Conservation (phyloP, 2,888 invertebrate genomes). For the Campoletis raptor region DNA sequence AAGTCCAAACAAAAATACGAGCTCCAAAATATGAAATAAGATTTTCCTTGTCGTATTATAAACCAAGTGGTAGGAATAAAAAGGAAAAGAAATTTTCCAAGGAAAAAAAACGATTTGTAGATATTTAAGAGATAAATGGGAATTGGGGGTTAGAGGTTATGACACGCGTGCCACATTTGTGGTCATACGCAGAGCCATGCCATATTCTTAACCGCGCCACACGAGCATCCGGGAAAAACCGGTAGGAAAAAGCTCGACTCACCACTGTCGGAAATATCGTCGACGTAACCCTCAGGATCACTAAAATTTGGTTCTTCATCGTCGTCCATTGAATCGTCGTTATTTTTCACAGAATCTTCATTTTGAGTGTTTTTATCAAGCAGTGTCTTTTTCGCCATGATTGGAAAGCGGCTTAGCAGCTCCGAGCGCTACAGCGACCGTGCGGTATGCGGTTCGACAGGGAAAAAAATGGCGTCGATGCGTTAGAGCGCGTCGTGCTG, state of each 20-base stretch:
- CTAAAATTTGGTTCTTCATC: slow-evolving; percentile 97
- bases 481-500: neutral
- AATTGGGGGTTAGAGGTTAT: slow-evolving; percentile 69
- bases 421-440: slow-evolving; percentile 66
- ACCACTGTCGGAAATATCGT: slow-evolving; percentile 97
- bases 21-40: neutral
- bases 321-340: slow-evolving; percentile 90
- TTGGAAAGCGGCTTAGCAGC: slow-evolving; percentile 66
- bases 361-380: slow-evolving; percentile 83
- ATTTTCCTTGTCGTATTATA: neutral
- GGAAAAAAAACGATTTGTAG: neutral
- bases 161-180: slow-evolving; percentile 72
- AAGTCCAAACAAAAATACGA: neutral
- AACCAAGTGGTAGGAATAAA: neutral
- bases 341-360: slow-evolving; percentile 85
- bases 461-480: slow-evolving; percentile 59
- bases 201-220: slow-evolving; percentile 51
- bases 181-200: slow-evolving; percentile 67
- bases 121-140: slow-evolving; percentile 14
- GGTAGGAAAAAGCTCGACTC: slow-evolving; percentile 78
- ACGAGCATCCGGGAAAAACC: slow-evolving; percentile 51
- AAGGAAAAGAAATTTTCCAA: neutral
- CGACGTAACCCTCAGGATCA: slow-evolving; percentile 97
- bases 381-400: slow-evolving; percentile 84
- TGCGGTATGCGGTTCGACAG: slow-evolving; percentile 34